phyloP scores from a whole-genome alignment of 2,113 vertebrate species.

The Myiagra hebetior region DNA sequence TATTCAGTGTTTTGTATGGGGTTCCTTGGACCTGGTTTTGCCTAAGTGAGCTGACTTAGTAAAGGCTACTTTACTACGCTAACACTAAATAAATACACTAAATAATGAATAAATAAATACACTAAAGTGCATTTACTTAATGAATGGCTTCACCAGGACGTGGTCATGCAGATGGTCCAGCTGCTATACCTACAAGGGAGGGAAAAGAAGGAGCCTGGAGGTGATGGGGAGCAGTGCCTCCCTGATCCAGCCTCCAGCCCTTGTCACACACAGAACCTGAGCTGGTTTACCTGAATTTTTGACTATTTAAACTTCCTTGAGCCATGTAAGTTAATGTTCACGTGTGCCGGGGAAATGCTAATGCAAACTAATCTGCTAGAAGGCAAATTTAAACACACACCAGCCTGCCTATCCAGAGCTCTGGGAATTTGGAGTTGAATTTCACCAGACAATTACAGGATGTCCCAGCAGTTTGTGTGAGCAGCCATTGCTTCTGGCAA shows the following conservation, averaged over 20 bases:
- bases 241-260: background rate
- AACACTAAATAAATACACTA: background rate
- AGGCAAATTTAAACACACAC: background rate
- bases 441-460: background rate
- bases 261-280: background rate
- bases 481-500: background rate
- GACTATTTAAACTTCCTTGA: background rate
- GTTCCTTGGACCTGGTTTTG: background rate
- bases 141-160: background rate
- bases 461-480: background rate
- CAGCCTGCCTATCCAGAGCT: background rate
- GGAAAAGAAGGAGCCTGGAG: background rate
- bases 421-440: background rate
- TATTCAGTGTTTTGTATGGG: background rate
- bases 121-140: background rate
- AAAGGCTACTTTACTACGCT: background rate
- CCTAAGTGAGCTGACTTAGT: background rate
- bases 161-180: background rate
- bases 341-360: background rate
- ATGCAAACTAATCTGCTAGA: background rate
- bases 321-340: background rate
- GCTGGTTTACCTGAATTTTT: background rate
- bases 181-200: background rate
- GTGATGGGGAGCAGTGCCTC: background rate
- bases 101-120: background rate